Percentiles rank a stretch among this genome's conserved stretches.
These are phyloP conservation scores for Danaus plexippus DNA, from an alignment of 1,140 invertebrate species.

Conservation along the genomic window DNA sequence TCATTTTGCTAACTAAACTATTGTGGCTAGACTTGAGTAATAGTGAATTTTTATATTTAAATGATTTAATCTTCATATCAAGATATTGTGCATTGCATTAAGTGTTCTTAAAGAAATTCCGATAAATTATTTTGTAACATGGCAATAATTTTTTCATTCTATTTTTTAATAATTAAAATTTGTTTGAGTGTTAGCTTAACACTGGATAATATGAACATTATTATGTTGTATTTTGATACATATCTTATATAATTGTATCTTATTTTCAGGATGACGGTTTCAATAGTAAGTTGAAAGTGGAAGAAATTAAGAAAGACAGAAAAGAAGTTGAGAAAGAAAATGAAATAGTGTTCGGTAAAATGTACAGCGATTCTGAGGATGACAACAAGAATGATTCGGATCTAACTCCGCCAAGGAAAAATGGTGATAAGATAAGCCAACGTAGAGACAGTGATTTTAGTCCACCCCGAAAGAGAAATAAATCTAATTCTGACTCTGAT, in stretches of 20 bases:
- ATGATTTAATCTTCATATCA: too few species aligned
- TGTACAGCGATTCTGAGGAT: conserved; percentile 66
- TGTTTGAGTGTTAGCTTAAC: too few species aligned
- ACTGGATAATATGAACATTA: too few species aligned
- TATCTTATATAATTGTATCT: conserved; percentile 4
- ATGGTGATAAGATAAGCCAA: conserved; percentile 22
- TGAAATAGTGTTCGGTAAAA: conserved; percentile 61
- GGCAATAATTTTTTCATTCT: too few species aligned
- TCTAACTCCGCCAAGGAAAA: conserved; percentile 37
- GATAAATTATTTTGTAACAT: too few species aligned
- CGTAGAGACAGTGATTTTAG: conserved; percentile 47
- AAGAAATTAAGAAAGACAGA: conserved; percentile 53
- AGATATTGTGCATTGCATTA: too few species aligned
- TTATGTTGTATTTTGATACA: not conserved
- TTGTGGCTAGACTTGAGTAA: too few species aligned
- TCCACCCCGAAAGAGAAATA: conserved; percentile 19
- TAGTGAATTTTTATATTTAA: too few species aligned
- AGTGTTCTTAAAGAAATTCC: too few species aligned
- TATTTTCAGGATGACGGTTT: conserved; percentile 66
- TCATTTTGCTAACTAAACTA: too few species aligned
- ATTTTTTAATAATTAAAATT: too few species aligned
- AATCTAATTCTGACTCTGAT: conserved; percentile 28
- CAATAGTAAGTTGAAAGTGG: conserved; percentile 54
- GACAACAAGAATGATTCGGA: conserved; percentile 56
- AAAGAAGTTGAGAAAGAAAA: conserved; percentile 59